Percentiles rank a stretch among this genome's conserved stretches.
These are phyloP conservation scores for Hydraecia micacea DNA, from an alignment of 2,888 invertebrate species.

Conservation along the genomic window DNA sequence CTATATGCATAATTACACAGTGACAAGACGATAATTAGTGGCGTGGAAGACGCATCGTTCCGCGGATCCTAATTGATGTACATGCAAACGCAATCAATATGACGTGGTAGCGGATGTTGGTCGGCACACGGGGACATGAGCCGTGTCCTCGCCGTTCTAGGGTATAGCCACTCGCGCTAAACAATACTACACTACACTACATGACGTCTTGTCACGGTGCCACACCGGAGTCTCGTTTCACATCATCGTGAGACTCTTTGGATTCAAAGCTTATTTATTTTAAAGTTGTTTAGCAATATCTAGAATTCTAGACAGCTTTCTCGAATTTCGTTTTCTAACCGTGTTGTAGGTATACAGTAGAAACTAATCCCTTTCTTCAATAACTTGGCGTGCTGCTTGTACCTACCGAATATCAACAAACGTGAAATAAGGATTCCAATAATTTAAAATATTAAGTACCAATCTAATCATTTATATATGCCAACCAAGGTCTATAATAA, in stretches of 20 bases:
- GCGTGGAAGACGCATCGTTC: conserved; percentile 86
- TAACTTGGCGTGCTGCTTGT: neutral
- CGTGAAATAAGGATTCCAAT: neutral
- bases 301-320: neutral
- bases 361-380: neutral
- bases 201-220: conserved; percentile 38
- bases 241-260: neutral
- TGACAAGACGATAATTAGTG: conserved; percentile 88
- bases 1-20: conserved; percentile 82
- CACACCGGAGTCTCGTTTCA: conserved; percentile 24
- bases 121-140: conserved; percentile 71
- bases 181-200: conserved; percentile 46
- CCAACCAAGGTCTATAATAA: neutral
- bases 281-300: neutral
- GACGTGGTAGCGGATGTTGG: conserved; percentile 83
- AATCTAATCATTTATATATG: neutral
- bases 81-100: conserved; percentile 90
- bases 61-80: conserved; percentile 89
- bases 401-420: neutral
- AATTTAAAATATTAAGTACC: neutral
- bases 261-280: neutral
- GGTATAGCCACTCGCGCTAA: conserved; percentile 52
- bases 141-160: conserved; percentile 57
- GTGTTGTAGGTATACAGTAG: neutral
- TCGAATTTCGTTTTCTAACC: no score